phyloP scores from a whole-genome alignment of 2,113 vertebrate species.

The Nannospalax galili region DNA sequence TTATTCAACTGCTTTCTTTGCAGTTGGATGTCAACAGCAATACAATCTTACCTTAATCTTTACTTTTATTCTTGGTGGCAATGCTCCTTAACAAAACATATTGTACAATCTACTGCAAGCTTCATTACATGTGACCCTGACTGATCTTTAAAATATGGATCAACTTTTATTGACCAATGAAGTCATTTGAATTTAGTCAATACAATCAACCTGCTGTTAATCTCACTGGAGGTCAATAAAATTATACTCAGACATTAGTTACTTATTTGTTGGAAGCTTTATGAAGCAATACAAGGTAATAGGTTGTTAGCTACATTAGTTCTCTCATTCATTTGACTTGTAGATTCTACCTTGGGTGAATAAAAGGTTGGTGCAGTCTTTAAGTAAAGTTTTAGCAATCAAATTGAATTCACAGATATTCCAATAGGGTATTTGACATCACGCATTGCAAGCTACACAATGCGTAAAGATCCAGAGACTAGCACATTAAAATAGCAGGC shows the following conservation, averaged over 20 bases:
- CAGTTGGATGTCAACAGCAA: conserved; percentile 38
- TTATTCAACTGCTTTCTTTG: conserved; percentile 34
- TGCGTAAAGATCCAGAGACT: conserved; percentile 42
- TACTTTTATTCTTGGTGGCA: conserved; percentile 65
- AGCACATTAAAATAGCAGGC: conserved; percentile 21
- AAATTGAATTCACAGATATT: conserved; percentile 15
- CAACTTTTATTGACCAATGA: conserved; percentile 76
- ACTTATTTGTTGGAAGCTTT: conserved; percentile 73
- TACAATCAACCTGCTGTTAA: conserved; percentile 63
- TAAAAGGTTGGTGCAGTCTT: conserved; percentile 56
- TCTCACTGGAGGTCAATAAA: conserved; percentile 72
- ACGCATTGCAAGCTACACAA: background rate
- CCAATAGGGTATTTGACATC: conserved; percentile 46
- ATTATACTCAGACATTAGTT: conserved; percentile 72
- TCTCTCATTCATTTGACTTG: conserved; percentile 77
- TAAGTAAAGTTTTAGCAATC: conserved; percentile 63
- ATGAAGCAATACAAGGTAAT: conserved; percentile 70
- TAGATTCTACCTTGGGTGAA: conserved; percentile 43
- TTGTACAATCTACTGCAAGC: conserved; percentile 54
- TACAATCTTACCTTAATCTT: conserved; percentile 60
- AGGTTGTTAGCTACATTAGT: conserved; percentile 70
- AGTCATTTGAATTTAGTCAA: conserved; percentile 68
- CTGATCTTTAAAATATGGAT: conserved; percentile 67
- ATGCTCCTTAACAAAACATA: conserved; percentile 70
- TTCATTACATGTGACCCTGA: conserved; percentile 53